These are phyloP conservation scores for Ceraclea dissimilis DNA, from an alignment of 2,888 invertebrate genomes.

Conservation along the genomic window DNA sequence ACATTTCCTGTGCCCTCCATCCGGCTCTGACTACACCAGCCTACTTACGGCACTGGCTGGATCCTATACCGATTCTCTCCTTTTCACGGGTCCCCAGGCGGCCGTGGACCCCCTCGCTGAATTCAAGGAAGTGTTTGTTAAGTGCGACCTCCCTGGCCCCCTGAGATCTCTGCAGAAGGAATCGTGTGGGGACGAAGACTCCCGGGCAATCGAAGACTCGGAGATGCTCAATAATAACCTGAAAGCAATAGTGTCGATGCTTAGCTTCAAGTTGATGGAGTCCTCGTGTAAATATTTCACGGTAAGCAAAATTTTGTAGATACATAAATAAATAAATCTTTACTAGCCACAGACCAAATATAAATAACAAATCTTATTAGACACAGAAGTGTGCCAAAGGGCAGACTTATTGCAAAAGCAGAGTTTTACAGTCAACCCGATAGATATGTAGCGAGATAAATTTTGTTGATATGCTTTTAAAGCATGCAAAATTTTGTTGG, in stretches of 20 bases:
- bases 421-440: too few relatives aligned
- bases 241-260: slow-evolving; percentile 15
- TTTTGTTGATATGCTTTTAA: not conserved
- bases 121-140: slow-evolving; percentile 45
- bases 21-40: slow-evolving; percentile 10
- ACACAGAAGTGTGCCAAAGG: too few relatives aligned
- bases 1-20: slow-evolving; percentile 8
- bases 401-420: too few relatives aligned
- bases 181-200: slow-evolving; percentile 40
- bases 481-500: not conserved
- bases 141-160: slow-evolving; percentile 36
- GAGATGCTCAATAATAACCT: slow-evolving; percentile 38
- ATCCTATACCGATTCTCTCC: slow-evolving; percentile 15
- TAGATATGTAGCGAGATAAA: too few relatives aligned
- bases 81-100: slow-evolving; percentile 25
- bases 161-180: slow-evolving; percentile 28
- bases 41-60: slow-evolving; percentile 18
- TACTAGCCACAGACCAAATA: too few relatives aligned
- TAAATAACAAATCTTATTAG: too few relatives aligned
- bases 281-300: slow-evolving; percentile 60
- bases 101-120: slow-evolving; percentile 36
- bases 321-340: too few relatives aligned
- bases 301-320: slow-evolving; percentile 40
- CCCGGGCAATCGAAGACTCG: slow-evolving; percentile 42
- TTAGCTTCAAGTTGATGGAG: slow-evolving; percentile 43